Conservation (phyloP, 1,140 invertebrate species). For the Augochlora pura region DNA sequence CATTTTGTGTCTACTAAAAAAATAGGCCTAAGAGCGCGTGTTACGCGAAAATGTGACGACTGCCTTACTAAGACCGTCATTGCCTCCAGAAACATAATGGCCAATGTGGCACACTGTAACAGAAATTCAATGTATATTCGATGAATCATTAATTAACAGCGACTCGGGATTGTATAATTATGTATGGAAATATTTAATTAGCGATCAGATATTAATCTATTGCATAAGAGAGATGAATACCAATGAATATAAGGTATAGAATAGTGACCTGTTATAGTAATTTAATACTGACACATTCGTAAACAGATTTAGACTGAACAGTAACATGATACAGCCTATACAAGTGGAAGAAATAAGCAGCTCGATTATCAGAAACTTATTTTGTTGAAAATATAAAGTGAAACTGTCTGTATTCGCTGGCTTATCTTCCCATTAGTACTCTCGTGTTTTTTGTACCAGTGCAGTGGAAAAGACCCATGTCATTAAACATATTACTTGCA, state of each 20-base stretch:
- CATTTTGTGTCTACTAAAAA: conserved; percentile 94
- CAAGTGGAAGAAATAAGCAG: conserved; percentile 3
- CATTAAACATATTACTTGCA: not conserved
- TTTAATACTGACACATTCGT: not conserved
- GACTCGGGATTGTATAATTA: not conserved
- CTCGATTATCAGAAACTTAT: not conserved
- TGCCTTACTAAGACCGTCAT: conserved; percentile 90
- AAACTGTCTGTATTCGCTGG: conserved; percentile 11
- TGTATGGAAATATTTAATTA: conserved; percentile 30
- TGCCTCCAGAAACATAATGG: conserved; percentile 93
- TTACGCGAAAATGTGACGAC: conserved; percentile 92
- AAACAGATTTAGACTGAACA: no score
- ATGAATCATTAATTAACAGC: not conserved
- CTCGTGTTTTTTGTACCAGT: conserved; percentile 12
- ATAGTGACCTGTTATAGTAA: not conserved
- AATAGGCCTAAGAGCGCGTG: conserved; percentile 92
- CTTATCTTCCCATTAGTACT: conserved; percentile 45
- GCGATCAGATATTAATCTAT: conserved; percentile 43
- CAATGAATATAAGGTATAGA: not conserved
- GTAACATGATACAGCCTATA: not conserved
- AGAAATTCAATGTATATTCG: conserved; percentile 49
- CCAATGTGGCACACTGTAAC: conserved; percentile 87
- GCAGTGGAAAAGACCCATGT: conserved; percentile 21
- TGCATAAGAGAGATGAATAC: conserved; percentile 49
- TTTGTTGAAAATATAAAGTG: conserved; percentile 31